phyloP scores from a whole-genome alignment of 2,113 vertebrate species.

The Coreoperca whiteheadi region DNA sequence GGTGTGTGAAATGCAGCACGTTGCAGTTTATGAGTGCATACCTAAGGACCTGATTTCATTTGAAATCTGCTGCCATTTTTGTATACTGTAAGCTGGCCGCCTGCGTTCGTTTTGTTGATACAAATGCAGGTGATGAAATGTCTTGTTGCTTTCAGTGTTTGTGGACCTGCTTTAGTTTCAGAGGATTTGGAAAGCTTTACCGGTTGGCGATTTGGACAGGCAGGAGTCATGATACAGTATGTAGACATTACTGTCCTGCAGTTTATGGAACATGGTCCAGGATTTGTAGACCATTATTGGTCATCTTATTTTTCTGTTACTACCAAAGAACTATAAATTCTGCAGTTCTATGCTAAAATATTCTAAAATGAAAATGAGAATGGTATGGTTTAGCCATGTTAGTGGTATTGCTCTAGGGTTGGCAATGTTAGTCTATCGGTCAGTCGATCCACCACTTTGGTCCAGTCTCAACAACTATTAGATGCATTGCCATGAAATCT shows the following conservation, averaged over 20 bases:
- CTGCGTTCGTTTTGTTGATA: background rate
- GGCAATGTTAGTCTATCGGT: background rate
- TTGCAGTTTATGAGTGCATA: background rate
- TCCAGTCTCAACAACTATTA: background rate
- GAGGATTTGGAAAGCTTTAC: background rate
- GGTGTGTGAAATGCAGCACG: background rate
- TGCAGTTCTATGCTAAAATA: background rate
- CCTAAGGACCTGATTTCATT: background rate
- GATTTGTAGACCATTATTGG: background rate
- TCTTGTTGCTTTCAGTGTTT: background rate
- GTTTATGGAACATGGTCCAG: background rate
- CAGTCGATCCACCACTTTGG: background rate
- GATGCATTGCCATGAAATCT: background rate
- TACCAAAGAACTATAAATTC: background rate
- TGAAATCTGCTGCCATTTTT: background rate
- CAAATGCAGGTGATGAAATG: background rate
- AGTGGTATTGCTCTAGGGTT: too few species aligned
- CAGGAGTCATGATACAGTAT: background rate
- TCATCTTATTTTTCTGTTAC: background rate
- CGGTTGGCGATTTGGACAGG: background rate
- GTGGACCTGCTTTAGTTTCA: background rate
- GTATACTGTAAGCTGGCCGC: background rate
- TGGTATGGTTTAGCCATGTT: background rate
- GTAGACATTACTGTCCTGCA: background rate
- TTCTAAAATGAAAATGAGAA: background rate